Percentiles rank a stretch among this genome's conserved stretches.
These are phyloP conservation scores for Prunella himalayana DNA, from an alignment of 2,113 vertebrate genomes.

Conservation along the genomic window DNA sequence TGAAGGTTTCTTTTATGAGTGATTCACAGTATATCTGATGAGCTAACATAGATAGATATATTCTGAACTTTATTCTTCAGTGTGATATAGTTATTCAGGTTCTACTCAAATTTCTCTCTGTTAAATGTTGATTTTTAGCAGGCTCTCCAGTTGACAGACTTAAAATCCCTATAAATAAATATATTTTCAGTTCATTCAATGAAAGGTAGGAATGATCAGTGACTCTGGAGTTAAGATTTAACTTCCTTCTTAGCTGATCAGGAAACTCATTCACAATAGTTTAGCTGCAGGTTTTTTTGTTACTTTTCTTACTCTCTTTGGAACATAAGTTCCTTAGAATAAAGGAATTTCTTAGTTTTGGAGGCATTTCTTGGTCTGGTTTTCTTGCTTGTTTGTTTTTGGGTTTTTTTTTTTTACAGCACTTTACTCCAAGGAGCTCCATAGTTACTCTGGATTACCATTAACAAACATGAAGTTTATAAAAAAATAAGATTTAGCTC, in stretches of 20 bases:
- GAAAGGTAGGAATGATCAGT: neutral
- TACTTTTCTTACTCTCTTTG: neutral
- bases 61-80: neutral
- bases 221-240: neutral
- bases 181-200: neutral
- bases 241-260: neutral
- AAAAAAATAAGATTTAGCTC: neutral
- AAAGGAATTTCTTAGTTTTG: neutral
- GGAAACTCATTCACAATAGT: neutral
- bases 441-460: neutral
- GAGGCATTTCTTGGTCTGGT: accelerated
- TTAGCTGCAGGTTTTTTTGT: neutral
- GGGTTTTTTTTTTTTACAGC: neutral
- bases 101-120: neutral
- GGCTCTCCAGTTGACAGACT: neutral
- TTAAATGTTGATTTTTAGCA: neutral
- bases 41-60: neutral
- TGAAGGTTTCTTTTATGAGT: neutral
- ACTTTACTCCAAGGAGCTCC: neutral
- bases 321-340: neutral
- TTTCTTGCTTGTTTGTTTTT: neutral
- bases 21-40: neutral
- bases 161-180: neutral
- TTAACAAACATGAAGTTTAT: neutral
- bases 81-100: neutral